Conservation (phyloP, 2,797 vertebrate species). For the Danio aesculapii region DNA sequence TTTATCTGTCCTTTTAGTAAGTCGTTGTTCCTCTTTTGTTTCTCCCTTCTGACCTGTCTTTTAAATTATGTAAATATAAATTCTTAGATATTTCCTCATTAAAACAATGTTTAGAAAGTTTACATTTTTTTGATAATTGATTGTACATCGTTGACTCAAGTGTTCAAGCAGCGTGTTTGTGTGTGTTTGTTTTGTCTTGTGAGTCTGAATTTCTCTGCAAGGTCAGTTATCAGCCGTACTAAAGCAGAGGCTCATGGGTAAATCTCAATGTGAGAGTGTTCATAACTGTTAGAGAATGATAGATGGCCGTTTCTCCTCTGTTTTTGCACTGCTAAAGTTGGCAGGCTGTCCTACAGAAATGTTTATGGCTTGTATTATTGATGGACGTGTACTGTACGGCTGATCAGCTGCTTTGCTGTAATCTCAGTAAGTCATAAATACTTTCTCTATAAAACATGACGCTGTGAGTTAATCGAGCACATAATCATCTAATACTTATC, state of each 20-base stretch:
- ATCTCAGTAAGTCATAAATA: neutral
- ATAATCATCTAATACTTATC: too few species aligned
- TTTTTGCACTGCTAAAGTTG: slow-evolving; percentile 1
- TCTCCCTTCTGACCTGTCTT: too few species aligned
- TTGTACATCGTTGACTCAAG: too few species aligned
- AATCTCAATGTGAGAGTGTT: slow-evolving; percentile 16
- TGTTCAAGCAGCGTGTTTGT: too few species aligned
- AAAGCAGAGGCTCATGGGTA: slow-evolving; percentile 18
- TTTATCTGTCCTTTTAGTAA: too few species aligned
- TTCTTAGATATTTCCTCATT: too few species aligned
- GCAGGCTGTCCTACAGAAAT: neutral
- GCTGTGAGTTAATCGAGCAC: too few species aligned
- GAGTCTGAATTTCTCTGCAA: slow-evolving; percentile 25
- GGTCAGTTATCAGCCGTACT: slow-evolving; percentile 21
- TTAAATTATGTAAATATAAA: too few species aligned
- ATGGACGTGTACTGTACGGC: neutral
- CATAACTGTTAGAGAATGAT: neutral
- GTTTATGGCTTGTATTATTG: neutral
- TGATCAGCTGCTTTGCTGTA: neutral
- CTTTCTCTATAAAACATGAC: neutral
- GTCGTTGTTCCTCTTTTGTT: too few species aligned
- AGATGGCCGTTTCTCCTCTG: neutral
- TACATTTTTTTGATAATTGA: too few species aligned
- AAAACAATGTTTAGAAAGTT: too few species aligned
- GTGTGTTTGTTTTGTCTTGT: slow-evolving; percentile 4